Base-by-base conservation (phyloP, 1,140 invertebrate species). In the Campoletis sonorensis region DNA sequence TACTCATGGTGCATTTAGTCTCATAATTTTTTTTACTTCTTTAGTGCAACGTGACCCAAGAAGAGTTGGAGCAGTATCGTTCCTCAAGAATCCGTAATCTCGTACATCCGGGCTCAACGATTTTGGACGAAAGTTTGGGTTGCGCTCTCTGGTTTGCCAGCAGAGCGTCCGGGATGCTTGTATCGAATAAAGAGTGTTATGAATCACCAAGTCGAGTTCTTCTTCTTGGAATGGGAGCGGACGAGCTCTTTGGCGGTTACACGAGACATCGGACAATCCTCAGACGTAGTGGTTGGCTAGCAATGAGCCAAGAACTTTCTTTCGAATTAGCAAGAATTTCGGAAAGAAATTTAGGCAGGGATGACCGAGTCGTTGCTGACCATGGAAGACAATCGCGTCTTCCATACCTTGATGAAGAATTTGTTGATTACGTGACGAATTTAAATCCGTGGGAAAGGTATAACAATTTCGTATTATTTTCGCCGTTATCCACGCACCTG, bases 141-240 rank as follows among this genome's bases (percentile, higher is more conserved):
- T 97, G 97, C 92, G 98, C 98, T 30, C 92, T 99, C 21, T 99
- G 98, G 98, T 99, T 99, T 95, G 98, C 98, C 54, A 95, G 97
- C 72, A 92, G 95, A 88, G 97, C 95, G 15, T 84, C 92, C 84
- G 96, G 96, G 0, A 40, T 58, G n/a, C 33, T 92, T 3, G 85
- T 84, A 72, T 83, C 89, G 37, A 80, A 70, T 83, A 86, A 90
- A 82, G 85, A 90, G 37, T n/a, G 85, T 10, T 95, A 95, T 84
- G 89, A 89, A 61, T 95, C 95, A 70, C 91, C 94, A 27, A 94
- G 95, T 79, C 94, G 96, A 90, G 95, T 98, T n/a, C 90, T 98
- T 73, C 90, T 99, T 68, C 91, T 97, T 86, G 98, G 98, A 33
- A 97, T 97, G 93, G 98, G 98, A 18, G 98, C 98, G 23, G 99